Conservation (phyloP, 2,888 invertebrate genomes). For the Barypeithes pellucidus region DNA sequence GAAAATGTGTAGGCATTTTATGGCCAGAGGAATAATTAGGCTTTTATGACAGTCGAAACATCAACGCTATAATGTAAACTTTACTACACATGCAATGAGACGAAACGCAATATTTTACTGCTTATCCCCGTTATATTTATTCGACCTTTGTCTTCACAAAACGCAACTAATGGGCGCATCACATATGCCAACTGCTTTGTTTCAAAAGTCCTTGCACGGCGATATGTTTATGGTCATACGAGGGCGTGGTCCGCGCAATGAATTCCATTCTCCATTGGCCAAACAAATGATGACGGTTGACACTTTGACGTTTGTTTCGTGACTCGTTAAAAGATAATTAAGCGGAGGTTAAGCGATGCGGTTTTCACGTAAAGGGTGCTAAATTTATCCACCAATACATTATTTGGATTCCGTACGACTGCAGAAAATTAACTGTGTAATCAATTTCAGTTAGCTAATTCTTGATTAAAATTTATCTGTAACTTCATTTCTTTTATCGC, state of each 20-base stretch:
- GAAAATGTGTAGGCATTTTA: too few species aligned
- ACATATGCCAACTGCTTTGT: constrained; percentile 39
- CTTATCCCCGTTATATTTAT: background rate
- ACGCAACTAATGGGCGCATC: constrained; percentile 34
- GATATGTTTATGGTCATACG: constrained; percentile 45
- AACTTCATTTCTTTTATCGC: too few species aligned
- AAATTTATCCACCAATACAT: too few species aligned
- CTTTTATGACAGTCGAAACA: too few species aligned
- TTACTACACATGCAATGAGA: too few species aligned
- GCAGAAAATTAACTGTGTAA: too few species aligned
- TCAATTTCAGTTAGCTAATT: too few species aligned
- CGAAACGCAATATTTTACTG: too few species aligned
- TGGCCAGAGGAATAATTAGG: too few species aligned
- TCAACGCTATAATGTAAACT: too few species aligned
- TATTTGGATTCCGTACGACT: too few species aligned
- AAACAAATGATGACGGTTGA: constrained; percentile 44
- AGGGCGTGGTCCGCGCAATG: constrained; percentile 35
- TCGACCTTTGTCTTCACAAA: constrained; percentile 25
- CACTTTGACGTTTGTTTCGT: constrained; percentile 45
- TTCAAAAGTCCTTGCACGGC: constrained; percentile 36
- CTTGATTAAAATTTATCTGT: too few species aligned
- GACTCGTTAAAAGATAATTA: constrained; percentile 35
- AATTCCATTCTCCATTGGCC: constrained; percentile 34
- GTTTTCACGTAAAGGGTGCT: background rate
- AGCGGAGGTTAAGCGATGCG: constrained; percentile 27